A percentile compares a stretch with the other conserved stretches of the same genome.
phyloP scores from a whole-genome alignment of 2,113 vertebrate genomes.

The Excalfactoria chinensis region DNA sequence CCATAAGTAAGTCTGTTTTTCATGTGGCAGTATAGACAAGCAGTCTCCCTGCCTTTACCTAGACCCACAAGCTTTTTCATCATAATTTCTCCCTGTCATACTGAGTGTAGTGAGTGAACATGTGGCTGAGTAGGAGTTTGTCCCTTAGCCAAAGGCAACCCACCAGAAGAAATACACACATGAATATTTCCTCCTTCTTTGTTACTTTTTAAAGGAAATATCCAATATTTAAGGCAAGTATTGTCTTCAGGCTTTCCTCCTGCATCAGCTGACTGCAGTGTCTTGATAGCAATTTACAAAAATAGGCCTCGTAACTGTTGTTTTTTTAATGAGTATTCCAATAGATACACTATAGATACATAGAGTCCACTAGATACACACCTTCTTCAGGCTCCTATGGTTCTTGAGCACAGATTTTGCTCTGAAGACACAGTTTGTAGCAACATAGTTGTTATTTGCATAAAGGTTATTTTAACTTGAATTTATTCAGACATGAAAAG shows the following conservation, averaged over 20 bases:
- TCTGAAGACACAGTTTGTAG: conserved; percentile 2
- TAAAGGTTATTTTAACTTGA: conserved; percentile 25
- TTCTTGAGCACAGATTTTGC: not conserved
- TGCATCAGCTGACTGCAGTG: not conserved
- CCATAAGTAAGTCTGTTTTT: not conserved
- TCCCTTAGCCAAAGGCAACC: not conserved
- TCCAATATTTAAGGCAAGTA: not conserved
- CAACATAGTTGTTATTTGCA: conserved; percentile 15
- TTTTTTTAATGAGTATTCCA: conserved; percentile 1
- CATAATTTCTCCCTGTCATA: not conserved
- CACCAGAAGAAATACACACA: not conserved
- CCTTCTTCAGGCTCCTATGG: not conserved
- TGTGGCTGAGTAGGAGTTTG: accelerated
- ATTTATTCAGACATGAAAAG: conserved; percentile 48
- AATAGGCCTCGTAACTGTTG: not conserved
- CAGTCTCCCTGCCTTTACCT: not conserved
- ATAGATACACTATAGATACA: not conserved
- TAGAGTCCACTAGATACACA: no score
- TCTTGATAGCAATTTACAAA: not conserved
- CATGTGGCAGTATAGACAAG: not conserved
- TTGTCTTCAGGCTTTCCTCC: not conserved
- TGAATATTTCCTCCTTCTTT: not conserved
- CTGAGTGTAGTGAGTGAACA: not conserved
- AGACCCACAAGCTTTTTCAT: not conserved
- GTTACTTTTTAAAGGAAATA: not conserved